Evolutionary conservation across 2,888 invertebrate genomes (phyloP), one percentile per base, ranked within the genome.

Genomic region (Drosophila gaucha): DNA sequence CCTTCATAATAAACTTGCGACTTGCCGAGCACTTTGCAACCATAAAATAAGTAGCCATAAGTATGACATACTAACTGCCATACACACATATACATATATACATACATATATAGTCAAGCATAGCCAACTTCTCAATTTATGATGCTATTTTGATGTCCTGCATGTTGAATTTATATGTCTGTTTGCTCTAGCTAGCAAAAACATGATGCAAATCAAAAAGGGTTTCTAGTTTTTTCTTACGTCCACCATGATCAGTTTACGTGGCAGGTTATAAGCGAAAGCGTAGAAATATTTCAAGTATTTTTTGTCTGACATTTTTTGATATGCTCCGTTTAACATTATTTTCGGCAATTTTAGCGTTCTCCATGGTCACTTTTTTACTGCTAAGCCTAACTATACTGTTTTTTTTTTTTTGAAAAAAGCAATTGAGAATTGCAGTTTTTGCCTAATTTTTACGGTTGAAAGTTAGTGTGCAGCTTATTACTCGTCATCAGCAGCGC

Each of bases 1-100:
- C 28, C 46, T 31, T 31, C 50, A 36, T 70, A 58, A 70, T 50
- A 65, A 33, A 41, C 66, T 50, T 54, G 54, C 47, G 39, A 70
- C 55, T 70, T 33, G 33, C 36, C 22, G 22, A 30, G 30, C 22
- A 22, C 51, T 51, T 39, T 28, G 22, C 28, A 22, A 16, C 16
- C 35, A 30, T 43, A 36, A 43, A 56, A 8, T 41, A 55, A 18
- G 38, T 58, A 16, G 26, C 59, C 14, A n/a, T 26, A 55, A 47
- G 39, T 55, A 55, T 44, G 68, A 30, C 24, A 36, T 36, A 24
- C 43, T 35, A 35, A 26, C 33, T 35, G 24, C 9, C 46, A 14
- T n/a, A 44, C 12, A 33, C 14, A 10, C 20, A 20, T n/a, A 31
- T 18, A 44, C 8, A 26, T 6, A 12, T 18, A 12, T 1, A 18